Evolutionary conservation across 2,888 invertebrate species (phyloP), one percentile per base, ranked within the genome.

Genomic region (Micoletzkya japonica): DNA sequence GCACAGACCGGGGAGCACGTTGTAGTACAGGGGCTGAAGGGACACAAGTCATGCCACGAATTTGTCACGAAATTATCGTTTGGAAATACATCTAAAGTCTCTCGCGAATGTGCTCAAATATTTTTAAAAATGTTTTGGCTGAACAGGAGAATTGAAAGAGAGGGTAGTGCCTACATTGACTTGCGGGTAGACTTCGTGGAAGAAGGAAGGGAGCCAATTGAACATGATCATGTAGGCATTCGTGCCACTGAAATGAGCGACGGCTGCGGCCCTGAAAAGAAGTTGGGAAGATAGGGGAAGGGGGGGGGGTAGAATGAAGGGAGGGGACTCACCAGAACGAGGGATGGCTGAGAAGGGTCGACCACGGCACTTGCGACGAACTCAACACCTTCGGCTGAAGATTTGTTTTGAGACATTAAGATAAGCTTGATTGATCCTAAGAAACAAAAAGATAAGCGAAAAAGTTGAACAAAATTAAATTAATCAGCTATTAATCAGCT

Each of bases 201-300:
- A 91, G 85, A 91, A 91, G 56, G 90, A 91, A 49, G 91, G 91
- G 83, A 91, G 87, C 91, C 91, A 91, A 14, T 90, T 91, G 54
- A 91, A 87, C 72, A 91, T 86, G 59, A 91, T 90, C 85, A 90
- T 91, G 85, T 90, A 91, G 77, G 90, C 90, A 86, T 91, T 91
- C 86, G 90, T 91, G 85, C 91, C 90, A 82, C 90, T 90, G 75
- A 91, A 90, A 84, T 91, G 91, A 58, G 90, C 90, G 73, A 90
- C 85, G 4, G 91, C 88, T 73, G 91, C 90, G n/a, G 91, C 90
- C 90, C 90, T 90, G 85, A 64, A 84, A 78, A 58, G 57, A 52
- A 32, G 49, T 14, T 24, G 24, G 36, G 20, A 39, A 20, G 39
- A 37, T 59, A 14, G 10, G 10, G 44, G 20, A 14, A 20, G 44